Evolutionary conservation across 2,113 vertebrate species (phyloP).

Genomic region (Dicentrarchus labrax): DNA sequence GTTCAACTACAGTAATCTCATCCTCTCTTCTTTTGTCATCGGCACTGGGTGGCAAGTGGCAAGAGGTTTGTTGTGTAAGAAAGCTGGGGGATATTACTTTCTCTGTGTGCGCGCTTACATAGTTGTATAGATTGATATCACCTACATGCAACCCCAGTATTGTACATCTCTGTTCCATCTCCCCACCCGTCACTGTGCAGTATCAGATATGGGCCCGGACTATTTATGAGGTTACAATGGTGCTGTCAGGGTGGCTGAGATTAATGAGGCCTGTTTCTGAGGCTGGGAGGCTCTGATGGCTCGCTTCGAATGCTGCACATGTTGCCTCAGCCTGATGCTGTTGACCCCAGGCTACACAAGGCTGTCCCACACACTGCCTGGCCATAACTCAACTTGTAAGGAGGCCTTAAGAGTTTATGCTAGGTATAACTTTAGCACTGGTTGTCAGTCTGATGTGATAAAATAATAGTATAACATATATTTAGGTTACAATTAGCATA

Average conservation of each 20-base stretch:
- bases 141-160: constrained; percentile 39
- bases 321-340: constrained; percentile 37
- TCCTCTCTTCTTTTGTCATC: constrained; percentile 44
- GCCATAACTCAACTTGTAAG: neutral
- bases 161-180: constrained; percentile 70
- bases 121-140: constrained; percentile 62
- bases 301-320: constrained; percentile 39
- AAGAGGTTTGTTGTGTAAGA: constrained; percentile 34
- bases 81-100: constrained; percentile 43
- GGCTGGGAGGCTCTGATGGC: constrained; percentile 50
- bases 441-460: neutral
- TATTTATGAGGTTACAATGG: constrained; percentile 81
- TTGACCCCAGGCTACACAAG: constrained; percentile 46
- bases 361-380: constrained; percentile 17
- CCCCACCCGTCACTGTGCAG: constrained; percentile 61
- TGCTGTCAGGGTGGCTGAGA: constrained; percentile 78
- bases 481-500: neutral
- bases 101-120: constrained; percentile 33
- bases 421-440: constrained; percentile 3
- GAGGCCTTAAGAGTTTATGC: neutral
- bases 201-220: constrained; percentile 73
- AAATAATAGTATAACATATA: neutral
- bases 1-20: constrained; percentile 47
- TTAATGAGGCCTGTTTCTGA: constrained; percentile 69
- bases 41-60: constrained; percentile 47